Evolutionary conservation across 2,797 vertebrate genomes (phyloP), one percentile per base, ranked within the genome.

Genomic region (Distichodus sexfasciatus): DNA sequence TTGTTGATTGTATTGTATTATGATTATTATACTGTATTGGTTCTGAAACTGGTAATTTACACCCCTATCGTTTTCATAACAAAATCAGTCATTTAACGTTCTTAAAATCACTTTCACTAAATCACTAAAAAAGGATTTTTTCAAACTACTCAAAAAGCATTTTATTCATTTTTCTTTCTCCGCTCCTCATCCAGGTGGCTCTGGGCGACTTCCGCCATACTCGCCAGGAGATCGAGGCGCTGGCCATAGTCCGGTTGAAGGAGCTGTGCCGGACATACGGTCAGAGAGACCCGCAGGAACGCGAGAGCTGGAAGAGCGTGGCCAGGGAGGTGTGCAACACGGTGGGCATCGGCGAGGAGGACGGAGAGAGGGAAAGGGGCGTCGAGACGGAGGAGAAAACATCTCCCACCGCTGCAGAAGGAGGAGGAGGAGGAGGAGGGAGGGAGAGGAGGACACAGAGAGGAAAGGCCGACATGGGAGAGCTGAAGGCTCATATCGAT

Each of bases 201-300:
- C 89, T 94, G 79, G 94, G 93, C 38, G 93, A 94, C 72, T 94
- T 94, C 75, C 90, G 91, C 44, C 93, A 94, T 66, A 91, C 86
- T 43, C 90, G 93, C 36, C 93, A 94, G 85, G 93, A 94, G 84
- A 94, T 94, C 12, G 93, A 94, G 84, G 93, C 93, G 53, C 79
- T 94, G 83, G 93, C 93, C 74, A 93, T 94, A 40, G 93, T 94
- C 47, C 92, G 93, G 77, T 93, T 94, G 93, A 94, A 94, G 54
- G 93, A 94, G 71, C 90, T 94, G 53, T 93, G 92, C 78, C 83
- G 89, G 71, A 89, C 90, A 80, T 94, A 94, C 1, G 82, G 90
- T n/a, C 93, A 94, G 80, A 93, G 92, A 36, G 93, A 94, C 61
- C 91, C 93, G 10, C 93, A 93, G 0, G 93, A 93, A 77, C 84